These are phyloP conservation scores for Sardinella longiceps DNA, from an alignment of 2,797 vertebrate species.

Conservation along the genomic window DNA sequence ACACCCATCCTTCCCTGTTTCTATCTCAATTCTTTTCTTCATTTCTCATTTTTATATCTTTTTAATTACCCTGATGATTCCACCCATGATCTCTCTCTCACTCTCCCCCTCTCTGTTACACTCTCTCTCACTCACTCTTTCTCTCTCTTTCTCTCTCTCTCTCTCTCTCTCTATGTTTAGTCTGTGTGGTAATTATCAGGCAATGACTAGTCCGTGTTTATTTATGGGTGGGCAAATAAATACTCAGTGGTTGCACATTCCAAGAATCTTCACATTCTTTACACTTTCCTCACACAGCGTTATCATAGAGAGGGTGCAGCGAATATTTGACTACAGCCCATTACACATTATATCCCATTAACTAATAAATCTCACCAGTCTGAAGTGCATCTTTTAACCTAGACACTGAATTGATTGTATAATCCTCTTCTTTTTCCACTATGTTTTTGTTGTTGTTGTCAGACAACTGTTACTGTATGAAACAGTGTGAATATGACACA, in stretches of 20 bases:
- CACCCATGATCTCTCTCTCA: not conserved
- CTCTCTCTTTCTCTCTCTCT: not conserved
- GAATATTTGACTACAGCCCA: not conserved
- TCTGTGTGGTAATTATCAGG: not conserved
- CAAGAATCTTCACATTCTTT: not conserved
- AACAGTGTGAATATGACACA: too few species aligned
- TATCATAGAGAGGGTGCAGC: not conserved
- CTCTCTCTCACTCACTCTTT: constrained; percentile 39
- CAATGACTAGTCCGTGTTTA: not conserved
- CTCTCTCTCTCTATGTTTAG: not conserved
- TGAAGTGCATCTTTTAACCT: not conserved
- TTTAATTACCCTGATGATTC: constrained; percentile 22
- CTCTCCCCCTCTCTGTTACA: not conserved
- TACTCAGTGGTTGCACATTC: not conserved
- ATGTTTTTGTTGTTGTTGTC: not conserved
- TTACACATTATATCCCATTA: not conserved
- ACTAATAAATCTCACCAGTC: not conserved
- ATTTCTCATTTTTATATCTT: not conserved
- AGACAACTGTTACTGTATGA: too few species aligned
- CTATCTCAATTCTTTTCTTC: not conserved
- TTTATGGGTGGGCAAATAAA: not conserved
- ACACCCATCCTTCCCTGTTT: not conserved
- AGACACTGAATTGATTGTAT: not conserved
- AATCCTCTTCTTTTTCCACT: not conserved
- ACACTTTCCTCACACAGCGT: not conserved